Evolutionary conservation across 2,888 invertebrate species (phyloP).

Genomic region (Tethea ocularis): DNA sequence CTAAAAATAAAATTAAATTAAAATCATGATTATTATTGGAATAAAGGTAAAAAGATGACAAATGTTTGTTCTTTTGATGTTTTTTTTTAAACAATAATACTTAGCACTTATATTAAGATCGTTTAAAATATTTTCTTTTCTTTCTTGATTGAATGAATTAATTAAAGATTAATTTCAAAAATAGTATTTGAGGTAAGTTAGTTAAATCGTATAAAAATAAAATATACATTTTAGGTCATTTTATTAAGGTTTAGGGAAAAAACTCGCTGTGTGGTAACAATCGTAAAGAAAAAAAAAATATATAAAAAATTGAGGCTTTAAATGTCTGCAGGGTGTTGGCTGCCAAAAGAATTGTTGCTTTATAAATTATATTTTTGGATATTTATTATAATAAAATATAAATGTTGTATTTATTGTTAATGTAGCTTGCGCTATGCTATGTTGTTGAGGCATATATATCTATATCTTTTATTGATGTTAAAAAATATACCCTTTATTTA

Average conservation of each 20-base stretch:
- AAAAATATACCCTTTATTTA: conserved; percentile 43
- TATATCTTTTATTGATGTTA: conserved; percentile 17
- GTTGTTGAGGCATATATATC: neutral
- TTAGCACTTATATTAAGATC: no score
- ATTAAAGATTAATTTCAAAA: no score
- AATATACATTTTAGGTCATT: neutral
- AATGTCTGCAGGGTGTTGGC: conserved; percentile 84
- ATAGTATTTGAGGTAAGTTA: no score
- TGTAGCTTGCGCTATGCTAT: conserved; percentile 62
- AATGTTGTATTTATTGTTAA: conserved; percentile 32
- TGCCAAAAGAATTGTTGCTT: conserved; percentile 59
- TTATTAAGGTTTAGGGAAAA: conserved; percentile 18
- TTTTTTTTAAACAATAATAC: no score
- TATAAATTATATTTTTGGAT: conserved; percentile 35
- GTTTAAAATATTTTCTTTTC: no score
- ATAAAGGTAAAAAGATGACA: no score
- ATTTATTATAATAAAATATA: conserved; percentile 35
- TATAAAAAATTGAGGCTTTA: conserved; percentile 60
- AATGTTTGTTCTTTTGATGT: no score
- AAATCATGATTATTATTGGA: no score
- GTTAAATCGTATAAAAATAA: no score
- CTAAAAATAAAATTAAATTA: no score
- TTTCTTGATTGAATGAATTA: no score
- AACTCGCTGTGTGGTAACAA: conserved; percentile 74
- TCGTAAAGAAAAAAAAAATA: conserved; percentile 46